Evolutionary conservation across 2,888 invertebrate species (phyloP), one percentile per base, ranked within the genome.

Genomic region (Muscina levida): DNA sequence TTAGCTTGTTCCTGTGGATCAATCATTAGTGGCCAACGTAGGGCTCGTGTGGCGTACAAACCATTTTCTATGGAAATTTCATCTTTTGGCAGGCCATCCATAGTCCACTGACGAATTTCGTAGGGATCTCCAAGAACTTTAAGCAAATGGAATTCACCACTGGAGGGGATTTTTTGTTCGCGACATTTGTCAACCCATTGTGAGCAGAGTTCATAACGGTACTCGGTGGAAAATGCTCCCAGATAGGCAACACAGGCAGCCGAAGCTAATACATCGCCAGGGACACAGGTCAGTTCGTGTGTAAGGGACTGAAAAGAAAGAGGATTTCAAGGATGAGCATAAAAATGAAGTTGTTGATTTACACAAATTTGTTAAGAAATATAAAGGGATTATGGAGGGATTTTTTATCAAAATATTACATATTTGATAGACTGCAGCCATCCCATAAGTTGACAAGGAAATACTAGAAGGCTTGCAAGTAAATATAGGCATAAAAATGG

Each of bases 1-100:
- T 97, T 97, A 0, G 97, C 97, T 93, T 98, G 97, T 87, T 97
- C 97, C 89, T 98, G 97, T 0, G 98, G 98, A 91, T 98, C 98
- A 79, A 98, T 97, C 93, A 97, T 96, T 17, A 98, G 92, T 0
- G 98, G 97, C 97, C 96, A 96, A 13, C 95, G 92, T 6, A 95
- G 93, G 2, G 94, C 95, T 86, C 93, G 93, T 15, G 95, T 97
- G 57, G 97, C 97, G 85, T 98, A 93, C 82, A 98, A 95, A 8
- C 96, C 98, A 90, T 98, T 98, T 90, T 98, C 97, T 1, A 97
- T 96, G 10, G 97, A 97, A 73, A 97, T 94, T 39, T 93, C 91
- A 89, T 98, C 98, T 82, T 95, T 93, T 0, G 98, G 98, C 67
- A 98, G 91, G 0, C 97, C 97, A 86, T 94, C 94, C 22, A 96